Evolutionary conservation across 2,113 vertebrate species (phyloP).

Genomic region (Vulpes ferrilata): DNA sequence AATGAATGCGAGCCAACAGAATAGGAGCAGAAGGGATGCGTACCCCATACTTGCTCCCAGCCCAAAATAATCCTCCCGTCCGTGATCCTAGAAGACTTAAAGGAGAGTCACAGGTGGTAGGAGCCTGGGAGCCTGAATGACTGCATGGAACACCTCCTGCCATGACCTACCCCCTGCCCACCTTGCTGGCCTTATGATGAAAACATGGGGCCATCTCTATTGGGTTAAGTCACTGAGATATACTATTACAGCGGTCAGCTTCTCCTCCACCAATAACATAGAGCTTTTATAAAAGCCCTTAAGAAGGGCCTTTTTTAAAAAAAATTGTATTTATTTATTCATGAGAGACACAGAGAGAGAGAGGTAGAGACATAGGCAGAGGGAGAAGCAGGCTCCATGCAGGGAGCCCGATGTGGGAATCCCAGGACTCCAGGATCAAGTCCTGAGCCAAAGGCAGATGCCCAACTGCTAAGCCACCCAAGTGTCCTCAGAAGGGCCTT

Average conservation of each 20-base stretch:
- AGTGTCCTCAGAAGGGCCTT: not conserved
- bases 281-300: not conserved
- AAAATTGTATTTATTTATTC: no score
- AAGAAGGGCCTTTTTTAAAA: not conserved
- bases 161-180: accelerated
- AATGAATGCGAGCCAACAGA: not conserved
- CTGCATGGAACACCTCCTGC: not conserved
- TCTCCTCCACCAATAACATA: accelerated
- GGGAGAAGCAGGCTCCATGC: no score
- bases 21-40: not conserved
- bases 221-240: not conserved
- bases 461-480: no score
- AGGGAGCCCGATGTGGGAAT: no score
- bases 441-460: no score
- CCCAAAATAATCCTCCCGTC: not conserved
- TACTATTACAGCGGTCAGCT: not conserved
- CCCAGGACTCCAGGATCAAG: no score
- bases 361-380: no score
- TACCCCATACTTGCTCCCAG: accelerated
- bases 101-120: not conserved
- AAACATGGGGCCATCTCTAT: not conserved
- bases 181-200: not conserved
- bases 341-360: no score
- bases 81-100: not conserved
- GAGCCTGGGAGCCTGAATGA: not conserved